Conservation (phyloP, 2,113 vertebrate genomes). For the Hemiscyllium ocellatum region DNA sequence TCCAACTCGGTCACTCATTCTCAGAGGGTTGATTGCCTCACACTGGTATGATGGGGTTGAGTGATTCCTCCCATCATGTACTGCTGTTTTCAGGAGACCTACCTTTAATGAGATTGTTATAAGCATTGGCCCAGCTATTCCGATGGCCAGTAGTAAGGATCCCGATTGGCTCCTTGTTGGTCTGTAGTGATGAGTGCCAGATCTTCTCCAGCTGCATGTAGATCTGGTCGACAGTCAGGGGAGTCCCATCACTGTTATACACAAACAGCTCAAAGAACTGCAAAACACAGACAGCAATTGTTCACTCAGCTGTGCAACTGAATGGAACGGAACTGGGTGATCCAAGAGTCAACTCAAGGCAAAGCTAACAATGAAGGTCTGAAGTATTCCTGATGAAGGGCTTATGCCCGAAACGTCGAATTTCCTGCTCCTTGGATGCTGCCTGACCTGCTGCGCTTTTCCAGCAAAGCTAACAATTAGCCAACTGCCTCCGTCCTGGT, state of each 20-base stretch:
- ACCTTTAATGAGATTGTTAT: slow-evolving; percentile 91
- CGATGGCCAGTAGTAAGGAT: slow-evolving; percentile 92
- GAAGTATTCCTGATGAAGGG: too few species aligned
- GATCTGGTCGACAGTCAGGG: slow-evolving; percentile 81
- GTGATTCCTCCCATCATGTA: background rate
- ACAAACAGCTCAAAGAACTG: slow-evolving; percentile 93
- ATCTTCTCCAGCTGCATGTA: slow-evolving; percentile 92
- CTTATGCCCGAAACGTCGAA: too few species aligned
- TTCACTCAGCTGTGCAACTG: background rate
- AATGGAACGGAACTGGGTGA: background rate
- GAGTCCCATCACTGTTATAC: slow-evolving; percentile 80
- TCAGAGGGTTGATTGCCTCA: background rate
- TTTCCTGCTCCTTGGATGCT: too few species aligned
- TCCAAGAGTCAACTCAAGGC: background rate
- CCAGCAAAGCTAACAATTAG: background rate
- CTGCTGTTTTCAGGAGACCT: slow-evolving; percentile 19
- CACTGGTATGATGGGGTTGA: background rate
- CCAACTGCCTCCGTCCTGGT: background rate
- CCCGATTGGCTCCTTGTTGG: slow-evolving; percentile 93
- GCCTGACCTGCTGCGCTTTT: too few species aligned
- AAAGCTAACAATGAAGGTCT: background rate
- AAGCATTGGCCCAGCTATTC: slow-evolving; percentile 94
- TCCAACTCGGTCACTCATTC: background rate
- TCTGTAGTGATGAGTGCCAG: slow-evolving; percentile 92
- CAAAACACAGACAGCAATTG: background rate